Evolutionary conservation across 2,888 invertebrate species (phyloP).

Genomic region (Aphodius granarius): DNA sequence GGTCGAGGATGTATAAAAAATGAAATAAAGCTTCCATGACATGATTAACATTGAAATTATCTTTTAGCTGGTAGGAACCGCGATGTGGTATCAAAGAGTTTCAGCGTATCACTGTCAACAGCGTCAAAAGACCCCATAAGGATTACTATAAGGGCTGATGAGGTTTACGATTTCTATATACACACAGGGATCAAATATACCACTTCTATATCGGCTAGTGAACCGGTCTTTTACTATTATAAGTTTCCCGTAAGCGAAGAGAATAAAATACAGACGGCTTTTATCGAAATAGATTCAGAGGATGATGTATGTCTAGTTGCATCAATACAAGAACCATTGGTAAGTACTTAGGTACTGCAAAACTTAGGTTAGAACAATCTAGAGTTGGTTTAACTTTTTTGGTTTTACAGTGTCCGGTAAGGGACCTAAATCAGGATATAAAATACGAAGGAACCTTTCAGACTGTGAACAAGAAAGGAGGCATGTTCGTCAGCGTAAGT

Average conservation of each 20-base stretch:
- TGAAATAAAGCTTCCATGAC: no score
- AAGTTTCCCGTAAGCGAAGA: slow-evolving; percentile 54
- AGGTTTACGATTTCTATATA: slow-evolving; percentile 60
- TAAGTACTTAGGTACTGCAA: slow-evolving; percentile 54
- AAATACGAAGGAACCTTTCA: slow-evolving; percentile 74
- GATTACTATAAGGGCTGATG: slow-evolving; percentile 61
- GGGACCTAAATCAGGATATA: slow-evolving; percentile 77
- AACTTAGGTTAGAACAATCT: neutral
- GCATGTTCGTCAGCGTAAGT: slow-evolving; percentile 74
- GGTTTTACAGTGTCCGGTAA: slow-evolving; percentile 76
- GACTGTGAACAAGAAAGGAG: slow-evolving; percentile 76
- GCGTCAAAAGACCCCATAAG: slow-evolving; percentile 58
- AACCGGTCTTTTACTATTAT: slow-evolving; percentile 65
- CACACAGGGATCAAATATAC: slow-evolving; percentile 48
- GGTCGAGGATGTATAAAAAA: no score
- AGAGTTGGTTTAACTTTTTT: neutral
- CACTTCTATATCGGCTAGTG: slow-evolving; percentile 43
- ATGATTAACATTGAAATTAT: neutral
- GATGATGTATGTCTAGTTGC: slow-evolving; percentile 74
- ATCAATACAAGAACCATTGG: slow-evolving; percentile 76
- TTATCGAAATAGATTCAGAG: slow-evolving; percentile 66
- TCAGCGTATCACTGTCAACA: slow-evolving; percentile 69
- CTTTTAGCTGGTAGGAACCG: neutral
- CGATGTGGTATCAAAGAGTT: slow-evolving; percentile 45
- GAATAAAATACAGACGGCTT: slow-evolving; percentile 52